These are phyloP conservation scores for Charina bottae DNA, from an alignment of 2,113 vertebrate genomes.

Conservation along the genomic window DNA sequence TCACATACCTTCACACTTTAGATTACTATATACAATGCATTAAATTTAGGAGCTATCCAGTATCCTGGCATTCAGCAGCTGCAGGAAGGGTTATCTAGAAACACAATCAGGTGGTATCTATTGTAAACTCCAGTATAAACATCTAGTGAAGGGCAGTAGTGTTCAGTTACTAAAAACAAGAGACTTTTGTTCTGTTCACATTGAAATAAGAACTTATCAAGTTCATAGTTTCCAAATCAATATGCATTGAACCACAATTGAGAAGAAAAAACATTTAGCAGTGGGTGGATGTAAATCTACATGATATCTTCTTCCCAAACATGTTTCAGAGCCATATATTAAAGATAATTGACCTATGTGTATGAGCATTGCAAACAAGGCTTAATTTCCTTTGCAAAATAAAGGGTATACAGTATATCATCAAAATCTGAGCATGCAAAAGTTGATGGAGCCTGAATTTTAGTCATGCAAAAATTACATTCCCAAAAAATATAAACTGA, in stretches of 20 bases:
- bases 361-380: neutral
- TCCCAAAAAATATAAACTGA: neutral
- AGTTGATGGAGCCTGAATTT: neutral
- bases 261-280: neutral
- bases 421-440: neutral
- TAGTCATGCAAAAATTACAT: neutral
- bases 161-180: neutral
- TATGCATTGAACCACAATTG: neutral
- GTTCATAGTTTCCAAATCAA: neutral
- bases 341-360: neutral
- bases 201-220: neutral
- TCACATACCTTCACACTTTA: no score
- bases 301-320: neutral
- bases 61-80: no score
- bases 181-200: neutral
- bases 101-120: no score
- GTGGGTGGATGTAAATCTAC: neutral
- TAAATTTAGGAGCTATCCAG: no score
- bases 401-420: neutral
- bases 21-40: no score
- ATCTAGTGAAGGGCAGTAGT: neutral
- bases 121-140: neutral
- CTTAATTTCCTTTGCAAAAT: neutral
- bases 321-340: neutral
- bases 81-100: no score